Evolutionary conservation across 37 sponge, comb jelly and placozoan genomes (phyloP), one percentile per base, ranked within the genome.

Genomic region (Chondrilla cf. caribensis): DNA sequence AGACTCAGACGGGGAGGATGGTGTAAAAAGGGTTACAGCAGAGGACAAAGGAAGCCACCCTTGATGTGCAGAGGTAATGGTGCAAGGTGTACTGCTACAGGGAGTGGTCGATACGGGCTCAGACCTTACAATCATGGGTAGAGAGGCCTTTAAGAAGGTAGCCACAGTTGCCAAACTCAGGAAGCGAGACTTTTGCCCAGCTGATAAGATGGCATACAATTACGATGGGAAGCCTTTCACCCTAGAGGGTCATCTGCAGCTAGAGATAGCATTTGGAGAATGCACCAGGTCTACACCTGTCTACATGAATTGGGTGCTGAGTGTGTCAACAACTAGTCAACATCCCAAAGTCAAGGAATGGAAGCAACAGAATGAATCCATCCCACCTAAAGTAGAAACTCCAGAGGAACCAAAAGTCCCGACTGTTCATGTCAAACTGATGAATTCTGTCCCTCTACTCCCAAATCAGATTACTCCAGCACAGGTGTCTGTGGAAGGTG

Each of bases 71-170:
- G 26, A 62, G 38, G 87, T 82, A 25, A 40, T 25, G 0, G 32
- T 87, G 2, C 65, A 75, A 59, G 87, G 87, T 55, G 83, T 82
- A 3, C 79, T 83, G 22, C 54, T 57, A 14, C 7, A 59, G 0
- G 87, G 87, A 38, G 59, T 82, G 9, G 57, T 88, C 3, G 84
- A 88, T 33, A 88, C 79, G 3, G 89, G 84, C 7, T 75, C 85
- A 6, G 85, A 88, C 66, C 77, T 88, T 43, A 84, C 81, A 6
- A 84, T 89, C 38, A 89, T 89, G 67, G 85, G 85, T 22, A 68
- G 82, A 0, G 58, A 78, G 4, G 60, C 81, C 24, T 83, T 88
- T 40, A 83, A 83, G 80, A 57, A 47, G 42, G 84, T 88, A n/a
- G 89, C 89, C 9, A 39, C 71, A 14, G 79, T 55, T 41, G 84